A percentile compares a stretch with the other conserved stretches of the same genome.
Evolutionary conservation across 2,888 invertebrate species (phyloP).

Genomic region (Erebia ligea): DNA sequence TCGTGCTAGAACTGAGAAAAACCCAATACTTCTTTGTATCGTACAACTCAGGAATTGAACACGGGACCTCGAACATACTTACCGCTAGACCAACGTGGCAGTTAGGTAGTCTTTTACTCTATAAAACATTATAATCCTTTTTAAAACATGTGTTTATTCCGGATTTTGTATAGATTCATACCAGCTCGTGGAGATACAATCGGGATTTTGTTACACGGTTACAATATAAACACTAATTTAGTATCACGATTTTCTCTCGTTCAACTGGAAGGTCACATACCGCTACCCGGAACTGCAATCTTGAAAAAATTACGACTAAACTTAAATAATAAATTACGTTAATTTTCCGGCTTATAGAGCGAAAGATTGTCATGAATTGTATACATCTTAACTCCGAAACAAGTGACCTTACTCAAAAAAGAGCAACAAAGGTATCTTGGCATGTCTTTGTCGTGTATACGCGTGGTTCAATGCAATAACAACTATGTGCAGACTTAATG

Average conservation of each 20-base stretch:
- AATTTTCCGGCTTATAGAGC: slow-evolving; percentile 4
- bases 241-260: neutral
- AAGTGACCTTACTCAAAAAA: neutral
- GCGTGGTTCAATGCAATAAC: neutral
- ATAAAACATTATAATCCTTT: too few relatives aligned
- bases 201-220: neutral
- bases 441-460: too few relatives aligned
- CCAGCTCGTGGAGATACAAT: too few relatives aligned
- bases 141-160: too few relatives aligned
- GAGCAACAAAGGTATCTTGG: neutral
- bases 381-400: neutral
- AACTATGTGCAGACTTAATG: neutral
- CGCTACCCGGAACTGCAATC: neutral
- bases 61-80: too few relatives aligned
- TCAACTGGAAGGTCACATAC: neutral
- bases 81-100: too few relatives aligned
- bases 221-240: neutral
- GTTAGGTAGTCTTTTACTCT: too few relatives aligned
- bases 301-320: neutral
- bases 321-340: neutral
- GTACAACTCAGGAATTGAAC: too few relatives aligned
- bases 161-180: too few relatives aligned
- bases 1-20: too few relatives aligned
- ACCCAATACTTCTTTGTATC: too few relatives aligned
- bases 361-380: neutral